Evolutionary conservation across 2,113 vertebrate genomes (phyloP).

Genomic region (Coptodon bakossiorum): DNA sequence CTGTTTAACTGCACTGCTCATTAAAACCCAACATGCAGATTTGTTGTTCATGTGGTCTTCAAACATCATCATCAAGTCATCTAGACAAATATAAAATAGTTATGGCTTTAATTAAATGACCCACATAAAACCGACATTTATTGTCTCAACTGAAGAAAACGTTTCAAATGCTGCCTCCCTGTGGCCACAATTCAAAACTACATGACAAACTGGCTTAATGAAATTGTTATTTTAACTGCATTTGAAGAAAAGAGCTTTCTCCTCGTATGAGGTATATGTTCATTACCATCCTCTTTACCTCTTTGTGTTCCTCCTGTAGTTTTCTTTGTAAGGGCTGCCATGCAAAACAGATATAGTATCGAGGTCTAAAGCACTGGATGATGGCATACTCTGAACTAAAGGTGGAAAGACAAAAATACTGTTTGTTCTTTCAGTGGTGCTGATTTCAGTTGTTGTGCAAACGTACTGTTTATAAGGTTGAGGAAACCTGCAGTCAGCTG

Average conservation of each 20-base stretch:
- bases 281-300: not conserved
- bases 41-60: not conserved
- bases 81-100: not conserved
- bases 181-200: not conserved
- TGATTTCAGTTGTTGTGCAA: not conserved
- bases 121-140: not conserved
- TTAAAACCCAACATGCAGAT: not conserved
- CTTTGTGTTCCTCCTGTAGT: not conserved
- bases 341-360: not conserved
- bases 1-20: not conserved
- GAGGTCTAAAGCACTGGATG: not conserved
- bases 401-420: too few relatives aligned
- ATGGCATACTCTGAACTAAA: too few relatives aligned
- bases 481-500: not conserved
- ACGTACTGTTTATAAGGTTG: not conserved
- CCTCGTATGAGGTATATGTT: not conserved
- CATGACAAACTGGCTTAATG: rapidly evolving
- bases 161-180: not conserved
- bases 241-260: not conserved
- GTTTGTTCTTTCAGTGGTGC: too few relatives aligned
- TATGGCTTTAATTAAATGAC: not conserved
- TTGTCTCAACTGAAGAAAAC: not conserved
- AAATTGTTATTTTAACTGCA: not conserved
- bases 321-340: not conserved
- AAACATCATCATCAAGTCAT: not conserved